A percentile compares a stretch with the other conserved stretches of the same genome.
Evolutionary conservation across 2,888 invertebrate species (phyloP).

Genomic region (Muscina levida): DNA sequence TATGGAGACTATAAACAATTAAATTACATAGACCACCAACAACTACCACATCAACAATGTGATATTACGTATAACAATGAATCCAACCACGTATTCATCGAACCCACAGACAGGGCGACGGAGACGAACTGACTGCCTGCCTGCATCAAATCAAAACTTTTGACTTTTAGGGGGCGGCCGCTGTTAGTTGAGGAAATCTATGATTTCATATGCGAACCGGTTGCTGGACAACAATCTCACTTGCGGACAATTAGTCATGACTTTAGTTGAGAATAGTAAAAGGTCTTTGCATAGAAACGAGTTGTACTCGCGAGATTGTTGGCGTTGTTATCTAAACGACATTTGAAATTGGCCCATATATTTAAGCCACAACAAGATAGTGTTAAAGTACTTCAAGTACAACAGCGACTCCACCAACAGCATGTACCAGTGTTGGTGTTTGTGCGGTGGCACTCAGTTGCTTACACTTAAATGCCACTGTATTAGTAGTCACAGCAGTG

Average conservation of each 20-base stretch:
- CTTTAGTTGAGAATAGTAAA: neutral
- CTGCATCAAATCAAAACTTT: too few relatives aligned
- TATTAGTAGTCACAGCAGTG: neutral
- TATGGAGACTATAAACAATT: neutral
- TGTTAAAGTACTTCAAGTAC: too few relatives aligned
- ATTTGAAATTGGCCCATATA: conserved; percentile 39
- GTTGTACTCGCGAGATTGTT: neutral
- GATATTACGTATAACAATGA: neutral
- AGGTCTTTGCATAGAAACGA: conserved; percentile 7
- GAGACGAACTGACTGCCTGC: neutral
- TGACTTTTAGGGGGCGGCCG: neutral
- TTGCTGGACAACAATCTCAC: conserved; percentile 11
- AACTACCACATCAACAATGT: conserved; percentile 23
- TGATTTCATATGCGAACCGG: conserved; percentile 17
- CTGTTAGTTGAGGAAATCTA: neutral
- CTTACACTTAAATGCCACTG: too few relatives aligned
- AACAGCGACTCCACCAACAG: too few relatives aligned
- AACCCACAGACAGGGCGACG: neutral
- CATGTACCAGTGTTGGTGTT: too few relatives aligned
- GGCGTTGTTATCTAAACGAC: conserved; percentile 1
- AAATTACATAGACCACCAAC: neutral
- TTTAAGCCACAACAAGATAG: neutral
- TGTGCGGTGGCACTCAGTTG: too few relatives aligned
- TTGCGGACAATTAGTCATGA: conserved; percentile 16
- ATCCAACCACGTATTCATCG: neutral